Evolutionary conservation across 2,888 invertebrate genomes (phyloP).

Genomic region (Hydriomena furcata): DNA sequence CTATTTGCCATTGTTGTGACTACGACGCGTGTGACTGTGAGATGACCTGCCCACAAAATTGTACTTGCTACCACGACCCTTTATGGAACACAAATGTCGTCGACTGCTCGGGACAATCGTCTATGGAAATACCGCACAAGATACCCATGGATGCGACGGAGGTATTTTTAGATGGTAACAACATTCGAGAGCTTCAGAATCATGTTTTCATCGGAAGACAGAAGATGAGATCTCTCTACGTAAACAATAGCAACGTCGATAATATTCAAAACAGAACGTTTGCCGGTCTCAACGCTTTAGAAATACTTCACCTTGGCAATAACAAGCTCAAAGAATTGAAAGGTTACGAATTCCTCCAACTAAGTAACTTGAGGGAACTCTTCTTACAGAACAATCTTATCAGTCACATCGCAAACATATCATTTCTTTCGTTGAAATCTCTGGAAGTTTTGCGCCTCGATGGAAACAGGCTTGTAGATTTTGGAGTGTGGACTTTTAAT

Average conservation of each 20-base stretch:
- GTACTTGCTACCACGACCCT: conserved; percentile 97
- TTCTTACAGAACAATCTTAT: conserved; percentile 94
- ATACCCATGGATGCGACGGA: conserved; percentile 98
- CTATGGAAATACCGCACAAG: conserved; percentile 90
- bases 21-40: conserved; percentile 98
- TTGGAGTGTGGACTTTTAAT: conserved; percentile 90
- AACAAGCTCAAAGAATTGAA: conserved; percentile 91
- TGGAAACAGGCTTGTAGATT: conserved; percentile 91
- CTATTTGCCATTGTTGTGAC: conserved; percentile 97
- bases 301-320: conserved; percentile 92
- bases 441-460: conserved; percentile 92
- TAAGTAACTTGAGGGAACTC: conserved; percentile 90
- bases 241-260: conserved; percentile 93
- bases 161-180: conserved; percentile 95
- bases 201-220: conserved; percentile 96
- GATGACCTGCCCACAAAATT: conserved; percentile 97
- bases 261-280: conserved; percentile 96
- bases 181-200: conserved; percentile 91
- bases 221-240: conserved; percentile 92
- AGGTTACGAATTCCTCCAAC: conserved; percentile 93
- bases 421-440: conserved; percentile 90
- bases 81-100: conserved; percentile 97
- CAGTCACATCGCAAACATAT: conserved; percentile 90
- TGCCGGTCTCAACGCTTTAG: conserved; percentile 90
- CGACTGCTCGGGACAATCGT: conserved; percentile 92